These are phyloP conservation scores for Leptopilina boulardi DNA, from an alignment of 1,140 invertebrate species.

Conservation along the genomic window DNA sequence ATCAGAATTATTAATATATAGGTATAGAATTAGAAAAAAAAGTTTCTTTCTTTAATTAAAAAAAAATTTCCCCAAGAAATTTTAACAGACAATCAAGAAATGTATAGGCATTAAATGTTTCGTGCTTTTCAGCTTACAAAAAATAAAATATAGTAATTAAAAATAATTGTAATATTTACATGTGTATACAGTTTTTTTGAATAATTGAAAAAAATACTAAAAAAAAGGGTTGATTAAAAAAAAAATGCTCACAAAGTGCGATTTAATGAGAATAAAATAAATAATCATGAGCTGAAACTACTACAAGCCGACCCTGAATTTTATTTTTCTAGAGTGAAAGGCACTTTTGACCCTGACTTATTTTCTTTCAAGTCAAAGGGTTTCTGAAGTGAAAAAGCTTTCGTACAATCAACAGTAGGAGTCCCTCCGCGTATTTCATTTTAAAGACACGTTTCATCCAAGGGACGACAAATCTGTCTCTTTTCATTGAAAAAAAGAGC, in stretches of 20 bases:
- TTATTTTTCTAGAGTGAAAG: constrained; percentile 2
- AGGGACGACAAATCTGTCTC: constrained; percentile 19
- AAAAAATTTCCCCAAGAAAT: no score
- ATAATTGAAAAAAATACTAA: no score
- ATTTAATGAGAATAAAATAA: constrained; percentile 4
- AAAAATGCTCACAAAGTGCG: constrained; percentile 28
- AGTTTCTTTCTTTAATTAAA: no score
- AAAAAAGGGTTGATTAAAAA: neutral
- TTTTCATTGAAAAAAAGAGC: neutral
- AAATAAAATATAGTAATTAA: no score
- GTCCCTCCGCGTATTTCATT: constrained; percentile 43
- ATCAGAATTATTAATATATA: no score
- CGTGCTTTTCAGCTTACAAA: no score
- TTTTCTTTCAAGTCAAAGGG: constrained; percentile 23
- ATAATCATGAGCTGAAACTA: neutral
- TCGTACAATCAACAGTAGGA: constrained; percentile 63
- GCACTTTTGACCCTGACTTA: constrained; percentile 11
- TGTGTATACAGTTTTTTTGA: no score
- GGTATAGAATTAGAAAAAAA: neutral
- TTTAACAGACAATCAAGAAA: no score
- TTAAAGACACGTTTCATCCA: constrained; percentile 9
- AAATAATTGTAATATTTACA: no score
- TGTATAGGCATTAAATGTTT: no score
- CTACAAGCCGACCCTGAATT: constrained; percentile 16
- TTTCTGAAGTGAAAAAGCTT: constrained; percentile 53